These are phyloP conservation scores for Sacculina carcini DNA, from an alignment of 2,888 invertebrate genomes.

Conservation along the genomic window DNA sequence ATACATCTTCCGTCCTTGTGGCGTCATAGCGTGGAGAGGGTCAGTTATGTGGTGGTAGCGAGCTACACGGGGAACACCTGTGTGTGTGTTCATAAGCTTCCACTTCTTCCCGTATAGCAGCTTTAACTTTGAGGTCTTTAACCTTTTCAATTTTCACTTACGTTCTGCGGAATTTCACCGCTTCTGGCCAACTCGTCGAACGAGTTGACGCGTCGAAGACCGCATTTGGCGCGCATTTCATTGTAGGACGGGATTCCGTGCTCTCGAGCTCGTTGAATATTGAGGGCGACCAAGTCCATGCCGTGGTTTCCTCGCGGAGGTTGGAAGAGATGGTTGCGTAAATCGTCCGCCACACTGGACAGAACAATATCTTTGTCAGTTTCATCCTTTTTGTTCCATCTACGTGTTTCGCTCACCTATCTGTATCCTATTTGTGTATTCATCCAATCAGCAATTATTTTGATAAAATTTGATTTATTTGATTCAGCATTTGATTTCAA, in stretches of 20 bases:
- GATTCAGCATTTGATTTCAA: too few relatives aligned
- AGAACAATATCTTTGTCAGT: too few relatives aligned
- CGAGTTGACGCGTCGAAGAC: constrained; percentile 6
- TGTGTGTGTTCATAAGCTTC: too few relatives aligned
- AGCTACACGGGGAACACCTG: not conserved
- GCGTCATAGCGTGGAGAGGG: not conserved
- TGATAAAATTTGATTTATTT: too few relatives aligned
- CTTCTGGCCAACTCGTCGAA: constrained; percentile 9
- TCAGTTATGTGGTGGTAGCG: not conserved
- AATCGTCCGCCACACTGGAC: constrained; percentile 10
- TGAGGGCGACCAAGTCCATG: constrained; percentile 13
- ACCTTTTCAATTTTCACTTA: too few relatives aligned
- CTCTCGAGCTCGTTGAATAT: constrained; percentile 12
- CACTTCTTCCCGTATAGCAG: too few relatives aligned
- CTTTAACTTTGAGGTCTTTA: too few relatives aligned
- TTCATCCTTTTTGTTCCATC: too few relatives aligned
- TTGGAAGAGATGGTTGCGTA: constrained; percentile 13
- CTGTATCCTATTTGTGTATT: too few relatives aligned
- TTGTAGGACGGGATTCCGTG: constrained; percentile 12
- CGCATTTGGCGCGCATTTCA: constrained; percentile 10
- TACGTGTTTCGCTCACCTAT: too few relatives aligned
- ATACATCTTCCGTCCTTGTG: too few relatives aligned
- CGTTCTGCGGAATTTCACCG: constrained; percentile 9
- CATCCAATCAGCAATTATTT: too few relatives aligned
- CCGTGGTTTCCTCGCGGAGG: constrained; percentile 8